Conservation (phyloP, 2,888 invertebrate species). For the Galerucella pusilla region DNA sequence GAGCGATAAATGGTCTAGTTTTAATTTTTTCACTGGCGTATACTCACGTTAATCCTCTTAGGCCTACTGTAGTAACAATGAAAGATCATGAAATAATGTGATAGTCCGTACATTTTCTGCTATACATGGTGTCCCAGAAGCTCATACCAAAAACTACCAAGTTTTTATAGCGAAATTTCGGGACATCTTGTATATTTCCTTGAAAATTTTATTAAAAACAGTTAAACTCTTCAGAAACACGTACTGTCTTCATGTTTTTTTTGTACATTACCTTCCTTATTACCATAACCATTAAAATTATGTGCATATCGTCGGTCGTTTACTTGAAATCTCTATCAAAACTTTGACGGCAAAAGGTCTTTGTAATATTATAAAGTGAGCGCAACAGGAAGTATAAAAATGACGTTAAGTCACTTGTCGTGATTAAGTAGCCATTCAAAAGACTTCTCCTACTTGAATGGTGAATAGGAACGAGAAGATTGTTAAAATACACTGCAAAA, state of each 20-base stretch:
- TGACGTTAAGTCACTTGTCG: slow-evolving; percentile 33
- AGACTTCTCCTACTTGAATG: slow-evolving; percentile 25
- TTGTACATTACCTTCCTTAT: slow-evolving; percentile 13
- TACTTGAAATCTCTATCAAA: slow-evolving; percentile 41
- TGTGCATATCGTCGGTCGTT: slow-evolving; percentile 24
- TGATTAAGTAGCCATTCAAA: slow-evolving; percentile 38
- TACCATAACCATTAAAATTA: slow-evolving; percentile 33
- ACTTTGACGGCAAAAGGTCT: slow-evolving; percentile 35
- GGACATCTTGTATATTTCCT: not conserved
- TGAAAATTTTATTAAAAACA: not conserved
- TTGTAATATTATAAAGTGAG: slow-evolving; percentile 32
- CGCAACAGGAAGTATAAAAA: slow-evolving; percentile 45
- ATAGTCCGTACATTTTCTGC: too few species aligned
- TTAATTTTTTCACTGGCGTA: too few species aligned
- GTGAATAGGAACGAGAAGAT: slow-evolving; percentile 19
- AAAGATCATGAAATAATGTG: too few species aligned
- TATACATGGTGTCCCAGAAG: too few species aligned
- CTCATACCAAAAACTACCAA: too few species aligned
- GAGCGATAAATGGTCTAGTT: too few species aligned
- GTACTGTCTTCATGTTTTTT: not conserved
- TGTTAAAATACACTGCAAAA: not conserved
- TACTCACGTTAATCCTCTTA: too few species aligned
- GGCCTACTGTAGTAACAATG: too few species aligned
- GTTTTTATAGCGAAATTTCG: too few species aligned
- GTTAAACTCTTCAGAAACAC: not conserved